Evolutionary conservation across 2,113 vertebrate species (phyloP).

Genomic region (Mobula birostris): DNA sequence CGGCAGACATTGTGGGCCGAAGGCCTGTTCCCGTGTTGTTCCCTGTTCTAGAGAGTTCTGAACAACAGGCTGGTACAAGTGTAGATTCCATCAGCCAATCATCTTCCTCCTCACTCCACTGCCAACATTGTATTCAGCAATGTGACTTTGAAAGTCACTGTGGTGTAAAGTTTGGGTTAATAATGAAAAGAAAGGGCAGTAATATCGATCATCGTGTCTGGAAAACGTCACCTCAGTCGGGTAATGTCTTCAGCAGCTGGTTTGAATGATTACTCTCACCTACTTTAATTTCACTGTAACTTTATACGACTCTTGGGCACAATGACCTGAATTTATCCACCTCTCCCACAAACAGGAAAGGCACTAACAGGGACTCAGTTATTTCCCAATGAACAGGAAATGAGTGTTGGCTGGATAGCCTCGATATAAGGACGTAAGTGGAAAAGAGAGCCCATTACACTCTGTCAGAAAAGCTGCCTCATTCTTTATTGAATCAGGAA

Average conservation of each 20-base stretch:
- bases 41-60: not conserved
- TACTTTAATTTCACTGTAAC: not conserved
- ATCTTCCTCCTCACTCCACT: not conserved
- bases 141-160: not conserved
- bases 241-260: conserved; percentile 8
- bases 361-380: not conserved
- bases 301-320: not conserved
- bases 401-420: not conserved
- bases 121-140: not conserved
- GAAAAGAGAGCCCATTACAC: not conserved
- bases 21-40: no score
- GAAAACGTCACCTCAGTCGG: not conserved
- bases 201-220: not conserved
- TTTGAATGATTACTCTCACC: not conserved
- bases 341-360: not conserved
- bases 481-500: not conserved
- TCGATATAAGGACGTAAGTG: not conserved
- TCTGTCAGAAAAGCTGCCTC: not conserved
- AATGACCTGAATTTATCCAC: not conserved
- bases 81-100: not conserved
- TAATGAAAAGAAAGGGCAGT: not conserved
- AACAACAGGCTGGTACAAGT: not conserved
- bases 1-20: no score
- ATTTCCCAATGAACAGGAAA: not conserved
- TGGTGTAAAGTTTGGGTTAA: not conserved